Conservation (phyloP, 2,888 invertebrate species). For the Tanytarsus gracilentus region DNA sequence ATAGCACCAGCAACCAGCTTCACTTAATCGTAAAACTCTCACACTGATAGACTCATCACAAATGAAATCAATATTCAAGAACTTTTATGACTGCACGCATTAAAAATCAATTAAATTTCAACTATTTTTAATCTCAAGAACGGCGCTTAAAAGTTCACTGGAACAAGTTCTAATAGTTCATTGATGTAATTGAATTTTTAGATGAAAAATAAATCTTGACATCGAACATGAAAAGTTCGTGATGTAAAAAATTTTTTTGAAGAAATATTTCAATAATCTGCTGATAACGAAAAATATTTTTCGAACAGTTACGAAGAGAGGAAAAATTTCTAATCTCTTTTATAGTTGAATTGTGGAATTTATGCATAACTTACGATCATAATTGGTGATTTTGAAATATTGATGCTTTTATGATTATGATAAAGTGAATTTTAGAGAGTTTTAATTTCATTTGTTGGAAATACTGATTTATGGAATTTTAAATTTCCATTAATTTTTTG, state of each 20-base stretch:
- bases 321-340: neutral
- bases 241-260: neutral
- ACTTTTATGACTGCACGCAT: neutral
- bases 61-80: neutral
- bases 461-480: too few species aligned
- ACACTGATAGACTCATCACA: neutral
- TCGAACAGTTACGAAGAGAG: neutral
- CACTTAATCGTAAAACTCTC: too few species aligned
- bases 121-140: conserved; percentile 14
- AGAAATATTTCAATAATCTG: neutral
- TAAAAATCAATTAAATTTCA: neutral
- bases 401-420: too few species aligned
- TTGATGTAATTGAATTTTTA: conserved; percentile 10
- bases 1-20: neutral
- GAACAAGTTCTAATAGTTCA: conserved; percentile 15
- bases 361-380: too few species aligned
- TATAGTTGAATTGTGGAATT: too few species aligned
- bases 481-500: too few species aligned
- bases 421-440: too few species aligned
- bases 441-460: too few species aligned
- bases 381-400: too few species aligned
- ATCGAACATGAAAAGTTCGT: conserved; percentile 1
- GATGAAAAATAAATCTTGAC: too few species aligned
- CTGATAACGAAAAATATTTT: neutral
- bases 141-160: conserved; percentile 12